Base-by-base conservation (phyloP, 2,113 vertebrate species). In the Neotoma lepida region DNA sequence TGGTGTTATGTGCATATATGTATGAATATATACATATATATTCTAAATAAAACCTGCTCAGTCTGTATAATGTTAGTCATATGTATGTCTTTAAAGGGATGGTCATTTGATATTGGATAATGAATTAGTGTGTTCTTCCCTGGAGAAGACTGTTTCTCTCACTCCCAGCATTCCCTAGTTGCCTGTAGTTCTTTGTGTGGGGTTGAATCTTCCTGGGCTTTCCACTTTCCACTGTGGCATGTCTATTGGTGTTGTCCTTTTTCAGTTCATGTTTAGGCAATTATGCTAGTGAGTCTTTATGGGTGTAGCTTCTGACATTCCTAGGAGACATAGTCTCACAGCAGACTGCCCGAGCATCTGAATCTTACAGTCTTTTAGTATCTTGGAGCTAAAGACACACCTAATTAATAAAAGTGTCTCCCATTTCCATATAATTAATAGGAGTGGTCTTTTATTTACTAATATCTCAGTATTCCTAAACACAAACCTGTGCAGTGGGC, bases 351-450 rank as follows among this genome's bases (percentile, higher is more conserved):
- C 26, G 35, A 82, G 13, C 56, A 58, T 82, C 22, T 81, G 20
- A 7, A 24, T 81, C 12, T 28, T 41, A 80, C n/a, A 82, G 3
- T 28, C 9, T 28, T 80, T 61, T 90, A 44, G 24, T 46, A 80
- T 68, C 58, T 78, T 95, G 82, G 15, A 93, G 33, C 9, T 91
- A 51, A 89, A 44, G 17, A 87, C 1, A 85, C 4, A 7, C 4
- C 1, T 88, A 71, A 58, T 61, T 74, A 94, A 68, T 68, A 46
- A 58, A 96, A 94, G 41, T 54, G 12, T 28, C 71, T 78, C 63
- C 54, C 39, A 74, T 86, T 91, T 94, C 61, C 82, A 91, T 41
- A 66, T 76, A 91, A 41, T 58, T 88, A 76, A 44, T 15, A 82
- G 4, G 12, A 15, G 51, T 15, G 26, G 9, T 76, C 76, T 70